These are phyloP conservation scores for Panagrolaimus sp. DNA, from an alignment of 1,140 invertebrate species.

Conservation along the genomic window DNA sequence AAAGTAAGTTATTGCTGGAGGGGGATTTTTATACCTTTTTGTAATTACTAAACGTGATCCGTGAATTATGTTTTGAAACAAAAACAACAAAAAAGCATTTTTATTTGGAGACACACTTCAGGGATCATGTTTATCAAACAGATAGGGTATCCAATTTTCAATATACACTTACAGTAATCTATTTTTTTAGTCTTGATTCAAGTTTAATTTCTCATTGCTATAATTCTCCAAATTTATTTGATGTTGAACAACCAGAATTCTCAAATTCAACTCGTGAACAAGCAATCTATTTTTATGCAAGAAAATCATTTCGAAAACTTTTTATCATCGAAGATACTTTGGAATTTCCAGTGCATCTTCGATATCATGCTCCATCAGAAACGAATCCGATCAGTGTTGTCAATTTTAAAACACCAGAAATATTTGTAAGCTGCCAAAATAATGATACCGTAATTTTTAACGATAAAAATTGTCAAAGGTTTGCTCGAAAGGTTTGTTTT, in stretches of 20 bases:
- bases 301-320: background rate
- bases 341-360: constrained; percentile 10
- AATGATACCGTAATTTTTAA: constrained; percentile 6
- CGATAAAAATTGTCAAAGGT: constrained; percentile 4
- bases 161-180: no score
- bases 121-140: no score
- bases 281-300: background rate
- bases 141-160: no score
- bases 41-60: background rate
- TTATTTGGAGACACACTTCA: no score
- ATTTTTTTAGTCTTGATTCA: constrained; percentile 10
- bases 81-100: background rate
- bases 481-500: constrained; percentile 11
- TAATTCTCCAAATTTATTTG: background rate
- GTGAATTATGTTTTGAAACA: background rate
- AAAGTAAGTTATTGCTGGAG: constrained; percentile 11
- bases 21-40: background rate
- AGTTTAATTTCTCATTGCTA: background rate
- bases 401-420: background rate
- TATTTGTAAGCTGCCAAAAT: background rate
- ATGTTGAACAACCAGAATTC: constrained; percentile 11
- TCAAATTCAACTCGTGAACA: background rate
- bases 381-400: background rate
- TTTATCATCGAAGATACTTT: constrained; percentile 6
- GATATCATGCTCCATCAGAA: constrained; percentile 3